These are phyloP conservation scores for Rhyacophila evoluta DNA, from an alignment of 2,888 invertebrate species.

Conservation along the genomic window DNA sequence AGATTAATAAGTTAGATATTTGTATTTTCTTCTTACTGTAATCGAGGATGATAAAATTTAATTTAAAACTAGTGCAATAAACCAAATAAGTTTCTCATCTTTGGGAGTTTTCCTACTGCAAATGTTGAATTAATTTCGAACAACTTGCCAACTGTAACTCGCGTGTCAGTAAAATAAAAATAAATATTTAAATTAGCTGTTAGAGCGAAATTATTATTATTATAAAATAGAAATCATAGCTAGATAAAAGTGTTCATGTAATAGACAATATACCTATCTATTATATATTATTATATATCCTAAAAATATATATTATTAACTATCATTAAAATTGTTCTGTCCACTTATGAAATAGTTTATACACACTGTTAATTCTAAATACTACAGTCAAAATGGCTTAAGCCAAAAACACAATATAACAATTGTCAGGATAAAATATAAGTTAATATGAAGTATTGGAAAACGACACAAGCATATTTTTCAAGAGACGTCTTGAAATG, in stretches of 20 bases:
- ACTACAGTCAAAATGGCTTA: no score
- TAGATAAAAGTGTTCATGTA: conserved; percentile 45
- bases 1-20: neutral
- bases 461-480: no score
- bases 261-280: conserved; percentile 39
- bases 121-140: conserved; percentile 38
- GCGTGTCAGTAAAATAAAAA: conserved; percentile 39
- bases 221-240: conserved; percentile 36
- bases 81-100: conserved; percentile 51
- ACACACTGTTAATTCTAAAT: no score
- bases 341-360: no score
- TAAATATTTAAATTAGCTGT: conserved; percentile 37
- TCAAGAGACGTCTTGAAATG: no score
- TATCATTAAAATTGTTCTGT: no score
- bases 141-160: conserved; percentile 49
- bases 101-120: conserved; percentile 41
- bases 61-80: conserved; percentile 51
- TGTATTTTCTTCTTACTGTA: neutral
- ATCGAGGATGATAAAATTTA: conserved; percentile 27
- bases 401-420: no score
- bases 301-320: no score
- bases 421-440: no score
- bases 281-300: no score
- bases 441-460: no score
- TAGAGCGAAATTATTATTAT: conserved; percentile 20